These are phyloP conservation scores for Misgurnus anguillicaudatus DNA, from an alignment of 2,113 vertebrate species.

Conservation along the genomic window DNA sequence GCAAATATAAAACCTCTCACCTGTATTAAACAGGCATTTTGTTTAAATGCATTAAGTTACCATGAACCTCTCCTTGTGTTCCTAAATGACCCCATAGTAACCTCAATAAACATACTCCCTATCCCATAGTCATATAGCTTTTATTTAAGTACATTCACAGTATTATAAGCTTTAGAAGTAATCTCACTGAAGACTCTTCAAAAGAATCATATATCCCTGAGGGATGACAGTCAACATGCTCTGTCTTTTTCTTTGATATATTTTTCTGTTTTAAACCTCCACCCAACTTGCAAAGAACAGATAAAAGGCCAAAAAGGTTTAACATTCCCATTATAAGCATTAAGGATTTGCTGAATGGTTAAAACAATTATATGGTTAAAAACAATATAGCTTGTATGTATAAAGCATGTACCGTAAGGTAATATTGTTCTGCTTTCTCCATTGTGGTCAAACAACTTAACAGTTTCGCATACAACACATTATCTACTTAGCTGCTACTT, in stretches of 20 bases:
- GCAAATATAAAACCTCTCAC: too few relatives aligned
- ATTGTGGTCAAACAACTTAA: too few relatives aligned
- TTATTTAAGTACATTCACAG: not conserved
- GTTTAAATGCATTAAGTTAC: not conserved
- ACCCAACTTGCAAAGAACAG: not conserved
- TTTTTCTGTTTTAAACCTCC: not conserved
- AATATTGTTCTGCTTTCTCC: too few relatives aligned
- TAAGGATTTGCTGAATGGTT: too few relatives aligned
- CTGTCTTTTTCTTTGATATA: slow-evolving; percentile 16
- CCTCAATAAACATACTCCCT: not conserved
- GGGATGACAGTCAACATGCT: slow-evolving; percentile 7
- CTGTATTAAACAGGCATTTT: not conserved
- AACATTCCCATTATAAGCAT: not conserved
- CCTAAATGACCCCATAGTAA: not conserved
- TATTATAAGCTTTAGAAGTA: slow-evolving; percentile 2
- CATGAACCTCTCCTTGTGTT: slow-evolving; percentile 3
- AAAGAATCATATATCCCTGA: slow-evolving; percentile 7
- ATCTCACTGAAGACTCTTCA: slow-evolving; percentile 18
- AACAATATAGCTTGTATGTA: too few relatives aligned
- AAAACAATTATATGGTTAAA: too few relatives aligned
- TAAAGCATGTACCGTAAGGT: too few relatives aligned
- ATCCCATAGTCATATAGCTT: too few relatives aligned
- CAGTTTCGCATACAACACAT: not conserved
- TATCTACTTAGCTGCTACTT: not conserved
- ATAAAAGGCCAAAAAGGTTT: not conserved